Conservation (phyloP, 1,140 invertebrate species). For the Trichoplusia ni region DNA sequence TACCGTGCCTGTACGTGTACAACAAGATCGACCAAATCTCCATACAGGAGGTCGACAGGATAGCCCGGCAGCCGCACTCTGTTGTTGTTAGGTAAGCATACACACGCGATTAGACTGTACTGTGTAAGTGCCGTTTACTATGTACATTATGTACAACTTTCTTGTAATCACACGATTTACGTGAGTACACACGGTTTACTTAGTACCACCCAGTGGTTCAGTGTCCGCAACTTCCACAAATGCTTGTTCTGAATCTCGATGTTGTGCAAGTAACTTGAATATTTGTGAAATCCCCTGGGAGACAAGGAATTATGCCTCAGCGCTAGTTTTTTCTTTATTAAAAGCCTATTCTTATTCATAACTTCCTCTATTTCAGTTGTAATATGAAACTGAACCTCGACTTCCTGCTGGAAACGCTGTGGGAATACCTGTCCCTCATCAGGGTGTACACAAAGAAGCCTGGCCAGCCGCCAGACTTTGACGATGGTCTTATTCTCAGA, state of each 20-base stretch:
- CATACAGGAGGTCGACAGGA: slow-evolving; percentile 98
- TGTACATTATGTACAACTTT: too few species aligned
- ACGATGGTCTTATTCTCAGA: slow-evolving; percentile 95
- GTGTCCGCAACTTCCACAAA: too few species aligned
- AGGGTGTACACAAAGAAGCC: slow-evolving; percentile 99
- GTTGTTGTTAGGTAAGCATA: slow-evolving; percentile 94
- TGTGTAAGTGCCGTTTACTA: too few species aligned
- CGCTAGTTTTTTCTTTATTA: neutral
- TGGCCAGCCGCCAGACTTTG: slow-evolving; percentile 97
- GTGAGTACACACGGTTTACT: too few species aligned
- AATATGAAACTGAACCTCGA: slow-evolving; percentile 99
- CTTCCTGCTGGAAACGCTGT: slow-evolving; percentile 94
- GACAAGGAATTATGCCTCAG: too few species aligned
- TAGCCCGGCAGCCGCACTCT: slow-evolving; percentile 94
- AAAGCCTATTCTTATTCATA: neutral
- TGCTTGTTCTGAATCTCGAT: too few species aligned
- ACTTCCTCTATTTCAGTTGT: slow-evolving; percentile 87
- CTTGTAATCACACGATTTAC: neutral
- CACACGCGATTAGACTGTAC: neutral
- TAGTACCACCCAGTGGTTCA: too few species aligned
- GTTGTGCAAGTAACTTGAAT: too few species aligned
- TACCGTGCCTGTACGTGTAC: slow-evolving; percentile 99
- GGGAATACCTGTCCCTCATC: slow-evolving; percentile 97
- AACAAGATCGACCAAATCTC: slow-evolving; percentile 99
- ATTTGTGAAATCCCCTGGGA: too few species aligned